phyloP scores from a whole-genome alignment of 2,888 invertebrate species.

The Megalurothrips usitatus region DNA sequence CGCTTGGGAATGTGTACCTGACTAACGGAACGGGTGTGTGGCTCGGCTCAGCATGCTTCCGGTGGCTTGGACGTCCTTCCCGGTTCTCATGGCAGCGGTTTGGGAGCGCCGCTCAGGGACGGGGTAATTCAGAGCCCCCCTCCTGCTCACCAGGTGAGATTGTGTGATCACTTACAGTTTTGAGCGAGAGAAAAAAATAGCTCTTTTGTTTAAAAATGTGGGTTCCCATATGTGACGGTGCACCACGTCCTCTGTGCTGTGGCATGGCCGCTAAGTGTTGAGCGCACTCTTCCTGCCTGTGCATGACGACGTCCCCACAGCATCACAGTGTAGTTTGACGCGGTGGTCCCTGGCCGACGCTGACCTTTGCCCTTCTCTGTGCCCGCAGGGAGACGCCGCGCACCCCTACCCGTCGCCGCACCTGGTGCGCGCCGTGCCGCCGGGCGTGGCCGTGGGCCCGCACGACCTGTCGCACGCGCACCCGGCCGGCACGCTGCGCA shows the following conservation, averaged over 20 bases:
- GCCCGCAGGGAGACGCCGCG: slow-evolving; percentile 48
- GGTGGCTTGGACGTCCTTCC: slow-evolving; percentile 40
- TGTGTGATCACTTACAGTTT: no score
- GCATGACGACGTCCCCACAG: no score
- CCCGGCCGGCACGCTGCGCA: slow-evolving; percentile 44
- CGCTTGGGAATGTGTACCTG: background rate
- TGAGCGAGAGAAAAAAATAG: no score
- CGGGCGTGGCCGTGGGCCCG: no score
- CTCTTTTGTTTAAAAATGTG: no score
- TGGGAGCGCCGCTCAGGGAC: background rate
- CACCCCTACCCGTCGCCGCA: slow-evolving; percentile 43
- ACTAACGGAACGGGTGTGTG: slow-evolving; percentile 41
- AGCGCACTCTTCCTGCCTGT: background rate
- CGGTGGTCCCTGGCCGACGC: no score
- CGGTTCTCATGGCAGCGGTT: slow-evolving; percentile 38
- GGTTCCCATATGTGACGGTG: no score
- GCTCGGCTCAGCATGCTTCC: slow-evolving; percentile 37
- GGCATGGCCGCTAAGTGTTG: no score
- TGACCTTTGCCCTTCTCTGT: background rate
- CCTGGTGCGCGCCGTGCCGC: slow-evolving; percentile 43
- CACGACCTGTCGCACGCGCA: slow-evolving; percentile 38
- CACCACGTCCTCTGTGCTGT: no score
- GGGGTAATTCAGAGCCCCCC: slow-evolving; percentile 62
- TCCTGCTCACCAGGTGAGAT: slow-evolving; percentile 71
- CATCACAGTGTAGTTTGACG: no score